A percentile compares a stretch with the other conserved stretches of the same genome.
Conservation (phyloP, 1,140 invertebrate genomes). For the Vollenhovia emeryi region DNA sequence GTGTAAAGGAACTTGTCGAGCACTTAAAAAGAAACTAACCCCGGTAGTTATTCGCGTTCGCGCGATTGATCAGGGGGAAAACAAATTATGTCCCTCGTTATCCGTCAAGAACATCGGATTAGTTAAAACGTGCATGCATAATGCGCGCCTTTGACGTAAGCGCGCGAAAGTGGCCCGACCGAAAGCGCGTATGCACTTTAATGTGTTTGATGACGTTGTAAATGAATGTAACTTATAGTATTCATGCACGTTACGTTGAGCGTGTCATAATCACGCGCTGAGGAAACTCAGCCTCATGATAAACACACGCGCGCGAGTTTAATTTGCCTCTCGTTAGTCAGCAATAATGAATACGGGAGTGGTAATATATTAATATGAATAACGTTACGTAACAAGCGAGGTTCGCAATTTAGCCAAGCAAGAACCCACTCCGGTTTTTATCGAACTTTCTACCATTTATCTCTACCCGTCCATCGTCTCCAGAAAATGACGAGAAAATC, state of each 20-base stretch:
- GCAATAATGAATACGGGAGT: neutral
- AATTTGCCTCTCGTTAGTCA: neutral
- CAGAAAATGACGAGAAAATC: neutral
- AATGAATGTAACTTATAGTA: conserved; percentile 31
- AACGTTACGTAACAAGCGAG: neutral
- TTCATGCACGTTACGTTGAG: neutral
- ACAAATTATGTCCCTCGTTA: conserved; percentile 45
- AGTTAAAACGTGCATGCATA: conserved; percentile 51
- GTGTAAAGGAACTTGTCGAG: neutral
- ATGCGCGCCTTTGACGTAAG: conserved; percentile 41
- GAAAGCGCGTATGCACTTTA: neutral
- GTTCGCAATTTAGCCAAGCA: neutral
- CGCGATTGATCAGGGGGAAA: conserved; percentile 13
- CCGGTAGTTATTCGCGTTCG: neutral
- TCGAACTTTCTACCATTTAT: neutral
- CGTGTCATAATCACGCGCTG: neutral
- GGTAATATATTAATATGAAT: conserved; percentile 7
- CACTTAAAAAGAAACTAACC: conserved; percentile 12
- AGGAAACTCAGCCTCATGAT: neutral
- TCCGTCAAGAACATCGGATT: conserved; percentile 50
- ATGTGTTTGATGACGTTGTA: neutral
- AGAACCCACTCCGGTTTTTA: neutral
- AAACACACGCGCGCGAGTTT: neutral
- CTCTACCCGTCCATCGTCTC: neutral
- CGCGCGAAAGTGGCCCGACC: neutral